These are phyloP conservation scores for Tetrapedia diversipes DNA, from an alignment of 2,888 invertebrate species.

Conservation along the genomic window DNA sequence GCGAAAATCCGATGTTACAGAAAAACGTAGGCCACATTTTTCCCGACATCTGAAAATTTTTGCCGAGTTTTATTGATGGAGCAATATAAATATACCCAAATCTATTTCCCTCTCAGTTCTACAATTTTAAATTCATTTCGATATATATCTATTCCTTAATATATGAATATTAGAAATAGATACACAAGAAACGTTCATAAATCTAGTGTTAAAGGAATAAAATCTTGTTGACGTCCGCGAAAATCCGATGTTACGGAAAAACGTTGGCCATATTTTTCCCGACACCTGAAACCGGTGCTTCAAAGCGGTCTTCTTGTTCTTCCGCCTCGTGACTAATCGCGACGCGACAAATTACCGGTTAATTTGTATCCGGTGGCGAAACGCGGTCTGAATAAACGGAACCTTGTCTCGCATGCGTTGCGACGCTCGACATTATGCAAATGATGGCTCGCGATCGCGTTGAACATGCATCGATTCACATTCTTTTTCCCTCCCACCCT, in stretches of 20 bases:
- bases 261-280: background rate
- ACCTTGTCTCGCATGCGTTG: conserved; percentile 36
- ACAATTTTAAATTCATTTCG: no score
- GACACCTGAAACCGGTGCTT: background rate
- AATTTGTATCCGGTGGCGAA: conserved; percentile 41
- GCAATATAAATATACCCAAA: no score
- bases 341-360: conserved; percentile 40
- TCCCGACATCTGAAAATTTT: no score
- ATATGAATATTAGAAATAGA: no score
- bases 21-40: no score
- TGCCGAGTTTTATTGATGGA: no score
- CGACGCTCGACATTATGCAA: conserved; percentile 43
- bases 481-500: background rate
- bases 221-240: no score
- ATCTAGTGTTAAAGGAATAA: no score
- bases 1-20: no score
- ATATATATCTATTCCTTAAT: no score
- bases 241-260: background rate
- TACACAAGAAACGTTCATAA: no score
- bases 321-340: conserved; percentile 52
- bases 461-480: conserved; percentile 31
- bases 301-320: conserved; percentile 21
- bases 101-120: no score
- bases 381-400: conserved; percentile 49
- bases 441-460: conserved; percentile 22